Conservation (phyloP, 2,113 vertebrate genomes). For the Porphyrio hochstetteri region DNA sequence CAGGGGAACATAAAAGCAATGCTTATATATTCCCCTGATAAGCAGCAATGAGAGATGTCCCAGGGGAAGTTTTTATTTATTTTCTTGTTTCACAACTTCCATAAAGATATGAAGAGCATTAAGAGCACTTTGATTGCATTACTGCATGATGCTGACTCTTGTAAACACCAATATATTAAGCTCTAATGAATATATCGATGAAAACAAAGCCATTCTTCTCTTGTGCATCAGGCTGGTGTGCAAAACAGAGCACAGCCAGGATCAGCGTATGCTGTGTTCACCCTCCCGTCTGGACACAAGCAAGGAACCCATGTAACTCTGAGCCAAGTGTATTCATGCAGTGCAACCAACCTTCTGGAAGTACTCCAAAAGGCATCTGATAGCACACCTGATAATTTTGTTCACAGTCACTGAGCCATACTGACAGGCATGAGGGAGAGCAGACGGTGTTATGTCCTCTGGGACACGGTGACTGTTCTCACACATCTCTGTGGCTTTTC, state of each 20-base stretch:
- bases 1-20: too few species aligned
- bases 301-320: background rate
- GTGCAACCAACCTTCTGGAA: background rate
- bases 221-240: background rate
- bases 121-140: background rate
- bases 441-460: background rate
- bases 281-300: background rate
- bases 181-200: background rate
- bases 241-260: background rate
- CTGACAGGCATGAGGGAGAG: background rate
- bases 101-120: background rate
- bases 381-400: background rate
- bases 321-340: background rate
- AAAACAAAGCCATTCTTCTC: background rate
- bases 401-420: background rate
- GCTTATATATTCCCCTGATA: too few species aligned
- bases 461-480: background rate
- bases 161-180: background rate
- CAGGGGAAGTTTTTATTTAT: background rate
- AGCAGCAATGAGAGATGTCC: background rate
- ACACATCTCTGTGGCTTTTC: background rate
- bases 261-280: background rate
- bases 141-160: background rate
- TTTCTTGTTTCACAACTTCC: background rate
- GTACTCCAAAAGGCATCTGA: background rate